A percentile compares a stretch with the other conserved stretches of the same genome.
Evolutionary conservation across 2,113 vertebrate genomes (phyloP).

Genomic region (Zosterops japonicus): DNA sequence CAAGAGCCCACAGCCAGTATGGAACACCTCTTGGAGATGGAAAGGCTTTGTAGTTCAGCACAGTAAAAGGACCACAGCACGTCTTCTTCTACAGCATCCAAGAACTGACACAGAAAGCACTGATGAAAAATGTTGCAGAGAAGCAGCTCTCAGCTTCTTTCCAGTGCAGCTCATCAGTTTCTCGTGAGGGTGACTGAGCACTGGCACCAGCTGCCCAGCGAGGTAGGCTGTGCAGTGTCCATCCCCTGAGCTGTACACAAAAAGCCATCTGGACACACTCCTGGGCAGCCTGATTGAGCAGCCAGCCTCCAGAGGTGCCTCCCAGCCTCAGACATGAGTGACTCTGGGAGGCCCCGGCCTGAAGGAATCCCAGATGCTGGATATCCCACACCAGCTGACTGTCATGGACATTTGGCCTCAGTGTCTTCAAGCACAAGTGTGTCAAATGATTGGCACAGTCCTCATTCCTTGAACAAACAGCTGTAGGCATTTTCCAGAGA

Average conservation of each 20-base stretch:
- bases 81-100: not conserved
- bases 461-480: not conserved
- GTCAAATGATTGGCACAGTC: not conserved
- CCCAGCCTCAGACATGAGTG: not conserved
- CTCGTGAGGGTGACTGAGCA: not conserved
- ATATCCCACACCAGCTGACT: not conserved
- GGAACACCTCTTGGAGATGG: not conserved
- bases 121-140: not conserved
- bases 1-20: not conserved
- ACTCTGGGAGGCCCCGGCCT: not conserved
- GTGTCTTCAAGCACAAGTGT: not conserved
- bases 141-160: not conserved
- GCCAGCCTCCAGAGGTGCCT: not conserved
- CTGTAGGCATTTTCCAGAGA: not conserved
- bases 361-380: not conserved
- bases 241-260: not conserved
- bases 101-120: not conserved
- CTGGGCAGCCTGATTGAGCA: not conserved
- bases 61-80: not conserved
- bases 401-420: rapidly evolving
- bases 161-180: not conserved
- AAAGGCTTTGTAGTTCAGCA: not conserved
- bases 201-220: rapidly evolving
- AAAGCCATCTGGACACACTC: not conserved
- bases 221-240: not conserved